Evolutionary conservation across 2,113 vertebrate species (phyloP), one percentile per base, ranked within the genome.

Genomic region (Hydropotes inermis): DNA sequence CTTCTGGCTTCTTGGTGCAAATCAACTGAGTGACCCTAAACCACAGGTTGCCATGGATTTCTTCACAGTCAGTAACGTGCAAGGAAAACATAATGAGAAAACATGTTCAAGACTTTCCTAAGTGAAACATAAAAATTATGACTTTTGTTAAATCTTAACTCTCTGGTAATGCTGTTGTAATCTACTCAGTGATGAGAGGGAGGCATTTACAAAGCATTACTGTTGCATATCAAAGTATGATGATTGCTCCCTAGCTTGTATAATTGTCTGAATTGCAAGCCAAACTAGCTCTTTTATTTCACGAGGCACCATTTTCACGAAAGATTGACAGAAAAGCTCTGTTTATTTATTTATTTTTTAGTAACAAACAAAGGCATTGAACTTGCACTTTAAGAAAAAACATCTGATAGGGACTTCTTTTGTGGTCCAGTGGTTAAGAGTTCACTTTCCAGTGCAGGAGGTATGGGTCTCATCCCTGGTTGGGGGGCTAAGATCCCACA

Each of bases 301-400:
- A 25, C 3, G 17, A 82, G 87, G 3, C 15, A 60, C 27, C 4
- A 23, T 70, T 64, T 79, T 60, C 47, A 76, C 10, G 15, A 79
- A 96, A 67, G 50, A 50, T 19, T 23, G 36, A 90, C 10, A 27
- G 30, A 43, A 90, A 86, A 70, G 16, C 3, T 6, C 4, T 30
- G 15, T 33, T 67, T 95, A 78, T 87, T 57, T 16, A 83, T 96
- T 87, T 88, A 27, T 88, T 78, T 89, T 36, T 89, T 43, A 13
- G 78, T 7, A 47, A 27, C 30, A 7, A 91, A 67, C 36, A n/a
- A 76, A 87, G 28, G 86, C 57, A 33, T 1, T 17, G n/a, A 88
- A 81, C 21, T 16, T 60, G 4, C 2, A 10, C 13, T 89, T 87
- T 30, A 86, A 43, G 19, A 27, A 45, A 70, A 39, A 39, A 33